Conservation (phyloP, 2,888 invertebrate genomes). For the Ditula angustiorana region DNA sequence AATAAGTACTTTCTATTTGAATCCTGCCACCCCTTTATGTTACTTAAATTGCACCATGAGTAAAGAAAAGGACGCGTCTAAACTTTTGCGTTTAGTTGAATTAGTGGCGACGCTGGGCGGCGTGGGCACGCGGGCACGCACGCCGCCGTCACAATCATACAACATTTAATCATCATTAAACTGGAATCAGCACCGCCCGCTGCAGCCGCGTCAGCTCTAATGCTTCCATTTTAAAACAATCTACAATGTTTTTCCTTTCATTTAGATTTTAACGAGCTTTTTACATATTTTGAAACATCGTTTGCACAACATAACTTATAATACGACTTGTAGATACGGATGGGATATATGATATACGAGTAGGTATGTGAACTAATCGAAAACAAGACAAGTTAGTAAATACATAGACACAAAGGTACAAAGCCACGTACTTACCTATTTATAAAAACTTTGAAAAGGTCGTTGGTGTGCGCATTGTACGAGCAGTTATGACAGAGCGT, state of each 20-base stretch:
- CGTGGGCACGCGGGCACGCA: conserved; percentile 54
- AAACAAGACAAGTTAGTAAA: too few species aligned
- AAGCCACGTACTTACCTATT: conserved; percentile 64
- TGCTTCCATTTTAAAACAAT: conserved; percentile 51
- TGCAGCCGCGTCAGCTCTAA: conserved; percentile 74
- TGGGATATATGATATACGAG: too few species aligned
- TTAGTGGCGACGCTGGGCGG: conserved; percentile 43
- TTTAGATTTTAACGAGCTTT: conserved; percentile 30
- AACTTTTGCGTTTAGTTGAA: conserved; percentile 12
- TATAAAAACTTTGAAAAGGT: conserved; percentile 59
- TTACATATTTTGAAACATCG: conserved; percentile 49
- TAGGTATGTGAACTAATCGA: too few species aligned
- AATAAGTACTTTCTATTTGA: background rate
- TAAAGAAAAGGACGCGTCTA: background rate
- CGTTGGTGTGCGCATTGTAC: conserved; percentile 72
- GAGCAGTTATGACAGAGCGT: conserved; percentile 82
- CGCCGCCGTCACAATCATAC: conserved; percentile 75
- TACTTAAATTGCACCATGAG: background rate
- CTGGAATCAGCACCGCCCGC: conserved; percentile 71
- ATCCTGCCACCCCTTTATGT: background rate
- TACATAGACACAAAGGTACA: conserved; percentile 59
- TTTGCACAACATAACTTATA: background rate
- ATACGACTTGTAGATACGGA: too few species aligned
- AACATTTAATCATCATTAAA: conserved; percentile 84
- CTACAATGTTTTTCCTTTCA: conserved; percentile 64